These are phyloP conservation scores for Boloria selene DNA, from an alignment of 2,888 invertebrate genomes.

Conservation along the genomic window DNA sequence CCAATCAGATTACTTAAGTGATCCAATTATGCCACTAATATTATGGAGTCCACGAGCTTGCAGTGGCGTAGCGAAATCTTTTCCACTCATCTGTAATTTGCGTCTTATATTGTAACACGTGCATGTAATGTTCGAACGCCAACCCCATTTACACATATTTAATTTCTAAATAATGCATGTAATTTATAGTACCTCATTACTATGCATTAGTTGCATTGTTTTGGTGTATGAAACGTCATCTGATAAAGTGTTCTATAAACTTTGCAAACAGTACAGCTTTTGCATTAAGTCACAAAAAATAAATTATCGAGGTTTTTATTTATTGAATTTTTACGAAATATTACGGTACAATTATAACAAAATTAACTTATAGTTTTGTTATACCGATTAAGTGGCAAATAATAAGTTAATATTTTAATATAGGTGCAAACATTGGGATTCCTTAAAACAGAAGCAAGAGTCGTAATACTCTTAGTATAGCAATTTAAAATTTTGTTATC, in stretches of 20 bases:
- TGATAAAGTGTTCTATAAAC: constrained; percentile 13
- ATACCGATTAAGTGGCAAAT: no score
- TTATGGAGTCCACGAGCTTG: constrained; percentile 70
- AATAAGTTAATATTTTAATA: no score
- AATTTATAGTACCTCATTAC: constrained; percentile 29
- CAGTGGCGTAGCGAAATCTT: constrained; percentile 56
- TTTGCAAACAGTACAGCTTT: not conserved
- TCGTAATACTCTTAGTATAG: no score
- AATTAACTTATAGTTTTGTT: no score
- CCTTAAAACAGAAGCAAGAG: no score
- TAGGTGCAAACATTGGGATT: no score
- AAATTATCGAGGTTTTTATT: not conserved
- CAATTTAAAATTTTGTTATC: no score
- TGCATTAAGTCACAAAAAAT: not conserved
- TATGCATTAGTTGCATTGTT: constrained; percentile 26
- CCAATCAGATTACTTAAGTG: constrained; percentile 44
- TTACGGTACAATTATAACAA: not conserved
- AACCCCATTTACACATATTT: constrained; percentile 33
- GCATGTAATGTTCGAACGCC: constrained; percentile 40
- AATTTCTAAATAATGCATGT: constrained; percentile 31
- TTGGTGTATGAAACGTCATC: constrained; percentile 21
- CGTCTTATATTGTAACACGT: constrained; percentile 49
- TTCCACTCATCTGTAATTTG: constrained; percentile 50
- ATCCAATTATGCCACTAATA: constrained; percentile 57
- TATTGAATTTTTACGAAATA: not conserved